Conservation (phyloP, 2,113 vertebrate species). For the Emydocephalus ijimae region DNA sequence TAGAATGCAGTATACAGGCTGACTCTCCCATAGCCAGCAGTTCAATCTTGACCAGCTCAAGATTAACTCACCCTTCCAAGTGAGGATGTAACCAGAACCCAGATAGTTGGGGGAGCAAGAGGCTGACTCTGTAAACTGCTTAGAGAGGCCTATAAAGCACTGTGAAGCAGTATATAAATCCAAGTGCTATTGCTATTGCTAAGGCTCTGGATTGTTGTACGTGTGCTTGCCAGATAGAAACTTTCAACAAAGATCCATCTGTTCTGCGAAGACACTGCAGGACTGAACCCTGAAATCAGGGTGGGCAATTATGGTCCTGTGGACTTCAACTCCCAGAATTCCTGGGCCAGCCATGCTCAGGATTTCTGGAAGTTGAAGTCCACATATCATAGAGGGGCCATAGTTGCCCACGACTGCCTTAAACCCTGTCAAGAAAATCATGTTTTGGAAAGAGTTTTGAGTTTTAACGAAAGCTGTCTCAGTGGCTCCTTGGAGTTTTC, state of each 20-base stretch:
- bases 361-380: not conserved
- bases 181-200: too few relatives aligned
- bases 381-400: not conserved
- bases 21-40: too few relatives aligned
- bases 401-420: not conserved
- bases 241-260: not conserved
- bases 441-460: not conserved
- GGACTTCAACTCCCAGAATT: not conserved
- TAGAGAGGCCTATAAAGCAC: too few relatives aligned
- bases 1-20: too few relatives aligned
- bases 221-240: not conserved
- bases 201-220: not conserved
- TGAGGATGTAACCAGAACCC: too few relatives aligned
- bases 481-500: not conserved
- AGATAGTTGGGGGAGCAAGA: too few relatives aligned
- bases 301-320: not conserved
- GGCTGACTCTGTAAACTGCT: too few relatives aligned
- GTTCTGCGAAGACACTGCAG: not conserved
- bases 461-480: not conserved
- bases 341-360: not conserved
- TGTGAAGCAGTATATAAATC: too few relatives aligned
- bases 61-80: too few relatives aligned
- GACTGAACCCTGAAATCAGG: not conserved
- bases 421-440: not conserved
- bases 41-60: too few relatives aligned